phyloP scores from a whole-genome alignment of 1,140 invertebrate species.

The Himalopsyche phryganea region DNA sequence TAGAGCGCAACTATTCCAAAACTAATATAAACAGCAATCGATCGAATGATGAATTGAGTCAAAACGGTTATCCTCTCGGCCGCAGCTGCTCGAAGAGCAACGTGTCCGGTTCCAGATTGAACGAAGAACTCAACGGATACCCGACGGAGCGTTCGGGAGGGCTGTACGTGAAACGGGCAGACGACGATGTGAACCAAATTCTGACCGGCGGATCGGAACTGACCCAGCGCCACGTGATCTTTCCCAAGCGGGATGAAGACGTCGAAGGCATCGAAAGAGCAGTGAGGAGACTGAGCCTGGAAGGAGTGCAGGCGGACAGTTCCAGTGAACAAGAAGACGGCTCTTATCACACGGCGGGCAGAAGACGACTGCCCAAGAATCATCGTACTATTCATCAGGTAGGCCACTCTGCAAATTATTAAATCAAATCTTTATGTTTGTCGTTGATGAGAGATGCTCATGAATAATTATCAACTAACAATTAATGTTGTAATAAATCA shows the following conservation, averaged over 20 bases:
- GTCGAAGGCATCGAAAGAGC: constrained; percentile 35
- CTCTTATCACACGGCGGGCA: constrained; percentile 46
- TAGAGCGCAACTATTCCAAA: constrained; percentile 49
- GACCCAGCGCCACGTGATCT: background rate
- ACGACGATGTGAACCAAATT: too few species aligned
- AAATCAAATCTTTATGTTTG: too few species aligned
- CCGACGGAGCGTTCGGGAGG: background rate
- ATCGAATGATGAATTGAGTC: constrained; percentile 33
- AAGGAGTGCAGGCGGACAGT: constrained; percentile 68
- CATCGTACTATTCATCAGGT: constrained; percentile 65
- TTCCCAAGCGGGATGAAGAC: constrained; percentile 42
- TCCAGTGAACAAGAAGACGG: constrained; percentile 60
- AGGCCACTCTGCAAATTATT: constrained; percentile 6
- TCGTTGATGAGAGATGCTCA: too few species aligned
- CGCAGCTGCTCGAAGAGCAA: constrained; percentile 48
- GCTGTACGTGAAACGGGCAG: constrained; percentile 17
- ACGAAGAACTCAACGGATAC: constrained; percentile 42
- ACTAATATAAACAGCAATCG: constrained; percentile 49
- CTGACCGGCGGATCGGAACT: background rate
- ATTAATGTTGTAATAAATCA: too few species aligned
- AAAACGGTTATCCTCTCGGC: constrained; percentile 44
- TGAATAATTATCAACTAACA: too few species aligned
- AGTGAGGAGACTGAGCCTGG: constrained; percentile 61
- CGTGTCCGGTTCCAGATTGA: constrained; percentile 46
- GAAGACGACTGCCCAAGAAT: constrained; percentile 54